Percentiles rank a stretch among this genome's conserved stretches.
These are phyloP conservation scores for Oryctolagus cuniculus DNA, from an alignment of 2,113 vertebrate genomes.

Conservation along the genomic window DNA sequence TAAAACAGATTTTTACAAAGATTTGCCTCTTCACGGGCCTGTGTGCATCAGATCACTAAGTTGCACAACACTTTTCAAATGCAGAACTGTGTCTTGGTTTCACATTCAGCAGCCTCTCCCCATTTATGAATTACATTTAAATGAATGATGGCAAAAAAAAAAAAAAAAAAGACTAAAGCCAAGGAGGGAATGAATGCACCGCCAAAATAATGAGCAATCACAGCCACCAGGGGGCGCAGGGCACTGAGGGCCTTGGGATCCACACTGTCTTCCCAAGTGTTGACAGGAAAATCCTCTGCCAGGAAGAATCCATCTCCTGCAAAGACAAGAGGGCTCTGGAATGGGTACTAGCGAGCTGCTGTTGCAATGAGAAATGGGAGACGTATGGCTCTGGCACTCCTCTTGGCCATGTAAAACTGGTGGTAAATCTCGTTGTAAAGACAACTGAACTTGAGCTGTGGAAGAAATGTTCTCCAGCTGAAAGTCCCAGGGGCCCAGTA, in stretches of 20 bases:
- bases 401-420: background rate
- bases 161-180: constrained; percentile 48
- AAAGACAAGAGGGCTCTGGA: constrained; percentile 35
- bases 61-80: background rate
- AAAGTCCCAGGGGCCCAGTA: constrained; percentile 16
- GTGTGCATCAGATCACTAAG: background rate
- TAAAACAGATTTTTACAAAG: background rate
- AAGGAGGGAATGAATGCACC: background rate
- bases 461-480: constrained; percentile 45
- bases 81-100: background rate
- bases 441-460: constrained; percentile 30
- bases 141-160: constrained; percentile 61
- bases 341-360: background rate
- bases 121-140: constrained; percentile 61
- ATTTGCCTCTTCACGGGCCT: background rate
- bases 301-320: constrained; percentile 51
- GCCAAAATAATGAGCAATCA: background rate
- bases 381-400: background rate
- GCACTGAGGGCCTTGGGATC: background rate
- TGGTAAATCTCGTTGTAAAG: constrained; percentile 15
- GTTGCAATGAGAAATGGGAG: background rate
- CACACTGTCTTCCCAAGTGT: background rate
- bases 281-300: constrained; percentile 44
- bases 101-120: constrained; percentile 5
- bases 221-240: background rate